Percentiles rank a stretch among this genome's conserved stretches.
Evolutionary conservation across 2,888 invertebrate species (phyloP).

Genomic region (Arctia plantaginis): DNA sequence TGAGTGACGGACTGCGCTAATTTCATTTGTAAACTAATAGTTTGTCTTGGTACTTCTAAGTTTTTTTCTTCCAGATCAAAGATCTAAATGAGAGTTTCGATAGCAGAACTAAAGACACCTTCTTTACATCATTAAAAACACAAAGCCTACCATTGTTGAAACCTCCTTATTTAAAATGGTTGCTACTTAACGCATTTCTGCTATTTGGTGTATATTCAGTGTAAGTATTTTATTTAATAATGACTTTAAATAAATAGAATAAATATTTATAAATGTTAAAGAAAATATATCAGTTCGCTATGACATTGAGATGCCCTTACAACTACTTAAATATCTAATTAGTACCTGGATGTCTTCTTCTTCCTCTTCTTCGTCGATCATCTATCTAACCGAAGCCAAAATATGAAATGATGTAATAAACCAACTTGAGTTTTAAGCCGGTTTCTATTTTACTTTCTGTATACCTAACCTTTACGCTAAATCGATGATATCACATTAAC

Average conservation of each 20-base stretch:
- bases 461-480: too few species aligned
- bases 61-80: background rate
- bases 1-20: too few species aligned
- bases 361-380: too few species aligned
- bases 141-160: conserved; percentile 86
- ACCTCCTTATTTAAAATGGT: conserved; percentile 83
- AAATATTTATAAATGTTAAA: background rate
- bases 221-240: conserved; percentile 76
- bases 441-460: too few species aligned
- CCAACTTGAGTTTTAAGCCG: too few species aligned
- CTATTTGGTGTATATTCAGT: conserved; percentile 89
- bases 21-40: conserved; percentile 47
- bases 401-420: too few species aligned
- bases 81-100: conserved; percentile 10
- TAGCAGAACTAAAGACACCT: conserved; percentile 55
- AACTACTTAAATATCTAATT: too few species aligned
- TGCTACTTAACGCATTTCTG: conserved; percentile 84
- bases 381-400: too few species aligned
- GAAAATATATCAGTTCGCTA: background rate
- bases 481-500: too few species aligned
- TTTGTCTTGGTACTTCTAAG: conserved; percentile 35
- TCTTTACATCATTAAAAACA: conserved; percentile 73
- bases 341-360: too few species aligned
- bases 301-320: too few species aligned
- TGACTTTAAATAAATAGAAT: background rate